Percentiles rank a stretch among this genome's conserved stretches.
phyloP scores from a whole-genome alignment of 2,797 vertebrate genomes.

The Glossophaga mutica region DNA sequence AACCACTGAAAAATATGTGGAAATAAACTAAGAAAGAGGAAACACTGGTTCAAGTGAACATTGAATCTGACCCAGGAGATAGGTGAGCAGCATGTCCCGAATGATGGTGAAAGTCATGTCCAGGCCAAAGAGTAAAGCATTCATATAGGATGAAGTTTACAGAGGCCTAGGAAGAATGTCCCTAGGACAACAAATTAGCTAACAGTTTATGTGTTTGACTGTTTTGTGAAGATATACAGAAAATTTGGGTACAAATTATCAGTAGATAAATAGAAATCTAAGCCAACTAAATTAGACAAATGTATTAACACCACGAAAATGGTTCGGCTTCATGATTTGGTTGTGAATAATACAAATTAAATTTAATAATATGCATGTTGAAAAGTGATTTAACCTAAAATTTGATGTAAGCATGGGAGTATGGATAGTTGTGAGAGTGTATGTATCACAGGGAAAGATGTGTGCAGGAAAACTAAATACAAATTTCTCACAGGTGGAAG shows the following conservation, averaged over 20 bases:
- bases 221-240: not conserved
- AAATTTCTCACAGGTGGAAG: not conserved
- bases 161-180: not conserved
- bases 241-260: not conserved
- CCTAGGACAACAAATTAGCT: not conserved
- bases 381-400: not conserved
- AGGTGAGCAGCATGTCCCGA: not conserved
- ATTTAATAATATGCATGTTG: not conserved
- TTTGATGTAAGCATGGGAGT: not conserved
- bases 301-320: not conserved
- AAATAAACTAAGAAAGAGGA: not conserved
- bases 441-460: not conserved
- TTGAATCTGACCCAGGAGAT: not conserved
- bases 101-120: not conserved
- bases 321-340: not conserved
- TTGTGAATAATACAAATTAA: not conserved
- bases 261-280: not conserved
- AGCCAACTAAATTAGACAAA: not conserved
- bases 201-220: not conserved
- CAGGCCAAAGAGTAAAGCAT: not conserved
- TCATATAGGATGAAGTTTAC: not conserved
- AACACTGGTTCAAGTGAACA: not conserved
- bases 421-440: not conserved
- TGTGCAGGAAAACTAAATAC: not conserved
- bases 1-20: not conserved